Percentiles rank a stretch among this genome's conserved stretches.
Evolutionary conservation across 92 coral and sea anemone species (phyloP).

Genomic region (Paragorgia papillata): DNA sequence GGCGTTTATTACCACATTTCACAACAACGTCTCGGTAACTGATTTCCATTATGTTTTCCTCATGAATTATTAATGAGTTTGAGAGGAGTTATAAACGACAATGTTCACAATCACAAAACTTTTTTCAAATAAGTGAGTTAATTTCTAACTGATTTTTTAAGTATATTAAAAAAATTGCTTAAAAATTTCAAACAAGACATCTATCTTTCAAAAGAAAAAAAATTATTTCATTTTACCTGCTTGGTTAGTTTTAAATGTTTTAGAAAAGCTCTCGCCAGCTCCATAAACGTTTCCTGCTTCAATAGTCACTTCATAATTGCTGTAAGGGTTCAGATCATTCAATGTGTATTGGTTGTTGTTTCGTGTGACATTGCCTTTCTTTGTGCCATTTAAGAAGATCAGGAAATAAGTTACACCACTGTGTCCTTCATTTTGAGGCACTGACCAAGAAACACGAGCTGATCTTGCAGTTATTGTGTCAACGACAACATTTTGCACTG

Average conservation of each 20-base stretch:
- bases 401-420: not conserved
- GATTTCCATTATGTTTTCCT: too few relatives aligned
- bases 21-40: too few relatives aligned
- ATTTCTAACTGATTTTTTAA: too few relatives aligned
- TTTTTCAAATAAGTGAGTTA: too few relatives aligned
- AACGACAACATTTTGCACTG: not conserved
- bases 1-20: too few relatives aligned
- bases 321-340: constrained; percentile 8
- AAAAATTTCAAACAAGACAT: too few relatives aligned
- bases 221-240: constrained; percentile 13
- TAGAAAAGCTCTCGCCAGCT: not conserved
- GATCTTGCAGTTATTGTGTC: not conserved
- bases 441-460: not conserved
- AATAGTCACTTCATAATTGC: not conserved
- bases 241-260: not conserved
- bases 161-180: too few relatives aligned
- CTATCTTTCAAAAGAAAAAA: too few relatives aligned
- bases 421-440: constrained; percentile 3
- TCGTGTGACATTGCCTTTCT: constrained; percentile 6
- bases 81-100: too few relatives aligned
- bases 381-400: too few relatives aligned
- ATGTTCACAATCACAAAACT: too few relatives aligned
- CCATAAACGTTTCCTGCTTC: constrained; percentile 14
- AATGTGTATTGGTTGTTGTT: not conserved
- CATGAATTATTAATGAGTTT: too few relatives aligned